Conservation (phyloP, 2,888 invertebrate species). For the Theodoxus fluviatilis region DNA sequence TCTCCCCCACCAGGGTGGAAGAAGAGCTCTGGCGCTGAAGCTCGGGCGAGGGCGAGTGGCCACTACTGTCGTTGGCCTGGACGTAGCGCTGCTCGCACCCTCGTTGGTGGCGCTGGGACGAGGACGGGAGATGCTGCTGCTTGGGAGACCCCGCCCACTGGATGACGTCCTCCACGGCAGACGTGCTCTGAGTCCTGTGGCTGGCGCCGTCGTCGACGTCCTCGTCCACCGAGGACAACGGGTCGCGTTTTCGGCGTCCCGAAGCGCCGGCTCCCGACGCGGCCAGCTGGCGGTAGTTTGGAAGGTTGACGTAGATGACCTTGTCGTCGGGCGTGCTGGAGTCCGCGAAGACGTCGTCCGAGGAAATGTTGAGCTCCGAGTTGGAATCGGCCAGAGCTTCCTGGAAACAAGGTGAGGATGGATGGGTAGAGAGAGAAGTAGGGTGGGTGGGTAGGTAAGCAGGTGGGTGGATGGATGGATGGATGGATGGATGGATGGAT, state of each 20-base stretch:
- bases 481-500: no score
- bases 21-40: constrained; percentile 35
- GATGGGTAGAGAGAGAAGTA: constrained; percentile 16
- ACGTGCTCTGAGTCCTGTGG: constrained; percentile 45
- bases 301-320: constrained; percentile 36
- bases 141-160: constrained; percentile 24
- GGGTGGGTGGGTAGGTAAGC: not conserved
- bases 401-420: constrained; percentile 14
- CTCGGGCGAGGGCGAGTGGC: constrained; percentile 24
- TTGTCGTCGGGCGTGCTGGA: constrained; percentile 33
- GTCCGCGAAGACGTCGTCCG: constrained; percentile 39
- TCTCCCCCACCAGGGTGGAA: constrained; percentile 33
- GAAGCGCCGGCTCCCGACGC: constrained; percentile 6
- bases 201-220: constrained; percentile 23
- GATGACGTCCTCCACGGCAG: constrained; percentile 45
- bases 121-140: not conserved
- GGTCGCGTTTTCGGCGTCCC: constrained; percentile 6
- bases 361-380: constrained; percentile 35
- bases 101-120: not conserved
- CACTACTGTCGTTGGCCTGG: not conserved
- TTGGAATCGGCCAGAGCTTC: constrained; percentile 22
- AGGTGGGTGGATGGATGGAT: no score
- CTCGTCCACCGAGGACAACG: constrained; percentile 22
- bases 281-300: constrained; percentile 4
- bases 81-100: not conserved